Conservation (phyloP, 2,888 invertebrate species). For the Nomada ferruginata region DNA sequence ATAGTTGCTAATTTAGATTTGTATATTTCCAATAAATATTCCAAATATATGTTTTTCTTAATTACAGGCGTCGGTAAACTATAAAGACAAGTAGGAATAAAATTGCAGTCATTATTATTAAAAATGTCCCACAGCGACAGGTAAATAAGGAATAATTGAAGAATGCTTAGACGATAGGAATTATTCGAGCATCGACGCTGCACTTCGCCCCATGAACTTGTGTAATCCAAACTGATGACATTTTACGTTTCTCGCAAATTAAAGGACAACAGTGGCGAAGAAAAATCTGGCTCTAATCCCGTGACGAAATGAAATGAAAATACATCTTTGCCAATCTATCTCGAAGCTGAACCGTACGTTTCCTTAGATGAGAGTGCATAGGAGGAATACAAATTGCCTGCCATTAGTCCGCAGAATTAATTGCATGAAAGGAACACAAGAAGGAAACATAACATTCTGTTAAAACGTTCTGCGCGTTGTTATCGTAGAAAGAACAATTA, state of each 20-base stretch:
- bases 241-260: slow-evolving; percentile 43
- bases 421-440: too few relatives aligned
- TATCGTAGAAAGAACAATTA: too few relatives aligned
- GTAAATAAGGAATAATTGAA: not conserved
- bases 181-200: not conserved
- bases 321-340: slow-evolving; percentile 43
- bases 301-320: slow-evolving; percentile 58
- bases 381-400: not conserved
- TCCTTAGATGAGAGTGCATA: not conserved
- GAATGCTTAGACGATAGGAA: not conserved
- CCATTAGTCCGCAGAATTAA: not conserved
- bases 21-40: too few relatives aligned
- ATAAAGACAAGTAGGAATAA: not conserved
- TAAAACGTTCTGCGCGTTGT: too few relatives aligned
- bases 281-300: slow-evolving; percentile 53
- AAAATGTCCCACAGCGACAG: not conserved
- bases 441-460: too few relatives aligned
- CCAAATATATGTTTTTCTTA: too few relatives aligned
- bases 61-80: too few relatives aligned
- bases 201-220: slow-evolving; percentile 6
- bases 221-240: slow-evolving; percentile 39
- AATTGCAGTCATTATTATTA: slow-evolving; percentile 1
- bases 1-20: too few relatives aligned
- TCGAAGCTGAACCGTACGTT: slow-evolving; percentile 7
- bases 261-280: slow-evolving; percentile 44